These are phyloP conservation scores for Diprion similis DNA, from an alignment of 1,140 invertebrate species.

Conservation along the genomic window DNA sequence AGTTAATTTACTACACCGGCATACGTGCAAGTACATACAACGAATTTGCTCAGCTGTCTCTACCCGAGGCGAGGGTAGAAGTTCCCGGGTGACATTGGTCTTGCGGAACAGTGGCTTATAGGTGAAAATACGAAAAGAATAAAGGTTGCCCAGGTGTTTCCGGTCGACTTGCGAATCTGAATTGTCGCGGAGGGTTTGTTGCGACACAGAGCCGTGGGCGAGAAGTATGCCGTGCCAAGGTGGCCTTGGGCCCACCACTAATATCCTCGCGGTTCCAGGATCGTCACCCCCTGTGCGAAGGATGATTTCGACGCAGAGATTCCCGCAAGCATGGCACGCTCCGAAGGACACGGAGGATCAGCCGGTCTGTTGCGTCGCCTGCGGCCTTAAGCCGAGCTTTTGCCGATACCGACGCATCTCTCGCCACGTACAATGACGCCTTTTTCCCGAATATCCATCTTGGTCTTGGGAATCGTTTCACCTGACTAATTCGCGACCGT, in stretches of 20 bases:
- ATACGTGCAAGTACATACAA: not conserved
- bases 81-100: not conserved
- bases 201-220: not conserved
- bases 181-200: not conserved
- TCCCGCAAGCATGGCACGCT: not conserved
- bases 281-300: not conserved
- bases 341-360: conserved; percentile 3
- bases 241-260: too few species aligned
- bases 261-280: too few species aligned
- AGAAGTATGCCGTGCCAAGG: not conserved
- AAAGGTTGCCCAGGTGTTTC: conserved; percentile 1
- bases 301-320: not conserved
- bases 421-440: not conserved
- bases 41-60: not conserved
- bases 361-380: not conserved
- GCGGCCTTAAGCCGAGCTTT: conserved; percentile 2
- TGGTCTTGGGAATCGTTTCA: not conserved
- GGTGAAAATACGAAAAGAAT: not conserved
- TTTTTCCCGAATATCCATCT: not conserved
- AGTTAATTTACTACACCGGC: too few species aligned
- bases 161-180: not conserved
- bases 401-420: not conserved
- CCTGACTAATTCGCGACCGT: not conserved
- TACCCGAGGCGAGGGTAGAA: too few species aligned
- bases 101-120: not conserved